Base-by-base conservation (phyloP, 1,140 invertebrate species). In the Formica selysi region DNA sequence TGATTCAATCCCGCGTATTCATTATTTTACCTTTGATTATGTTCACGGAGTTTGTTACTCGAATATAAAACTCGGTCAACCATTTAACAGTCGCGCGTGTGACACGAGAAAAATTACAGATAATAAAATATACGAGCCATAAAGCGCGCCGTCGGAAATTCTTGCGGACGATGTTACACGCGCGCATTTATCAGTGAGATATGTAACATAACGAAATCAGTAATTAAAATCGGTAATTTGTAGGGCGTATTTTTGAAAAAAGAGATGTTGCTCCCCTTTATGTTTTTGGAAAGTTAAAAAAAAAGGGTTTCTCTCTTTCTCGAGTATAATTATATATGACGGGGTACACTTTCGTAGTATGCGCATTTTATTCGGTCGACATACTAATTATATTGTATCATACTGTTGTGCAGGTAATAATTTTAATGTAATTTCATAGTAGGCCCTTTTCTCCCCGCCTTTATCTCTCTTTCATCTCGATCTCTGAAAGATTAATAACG, bases 61-160 rank as follows among this genome's bases (percentile, higher is more conserved):
- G 54, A 83, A 83, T 29, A 11, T 36, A 32, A 74, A 83, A 83
- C 68, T 74, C 79, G 68, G 67, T 36, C 79, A 83, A 57, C 76
- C 76, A 19, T 68, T 80, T 80, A 80, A 83, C 68, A 73, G 54
- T 83, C 70, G 48, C 16, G 26, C 38, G 41, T 44, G 41, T 44
- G 70, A 48, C 32, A 29, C 38, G 29, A 44, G 22, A 44, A 36
- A 71, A 79, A 64, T 80, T 70, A 38, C 68, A 13, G 8, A 29
- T 48, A 54, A 61, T 83, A 83, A 83, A 73, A 48, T 32, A 74
- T 62, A 67, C 68, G 68, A 74, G 29, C 38, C 26, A 41, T 83
- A 83, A 81, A 83, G 32, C 13, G 29, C 13, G 68, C 19, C 22
- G 29, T 29, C 8, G 67, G 16, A 83, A 73, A 83, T 61, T 61